phyloP scores from a whole-genome alignment of 2,113 vertebrate genomes.

The Tychaedon coryphoeus region DNA sequence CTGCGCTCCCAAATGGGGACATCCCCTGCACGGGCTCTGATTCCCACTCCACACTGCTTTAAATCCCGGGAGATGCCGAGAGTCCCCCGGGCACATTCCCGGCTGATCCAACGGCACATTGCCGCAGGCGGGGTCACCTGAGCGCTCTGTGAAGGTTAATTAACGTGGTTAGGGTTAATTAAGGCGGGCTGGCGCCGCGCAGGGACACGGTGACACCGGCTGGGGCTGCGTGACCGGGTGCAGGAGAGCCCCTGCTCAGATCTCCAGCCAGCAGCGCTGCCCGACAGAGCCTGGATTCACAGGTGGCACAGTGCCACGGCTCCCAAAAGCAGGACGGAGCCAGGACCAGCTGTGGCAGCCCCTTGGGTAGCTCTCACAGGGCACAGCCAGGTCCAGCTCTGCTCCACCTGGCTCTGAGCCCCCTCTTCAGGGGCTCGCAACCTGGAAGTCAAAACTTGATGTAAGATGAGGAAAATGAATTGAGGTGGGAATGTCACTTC shows the following conservation, averaged over 20 bases:
- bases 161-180: neutral
- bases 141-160: neutral
- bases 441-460: neutral
- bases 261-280: neutral
- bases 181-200: neutral
- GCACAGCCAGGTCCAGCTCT: neutral
- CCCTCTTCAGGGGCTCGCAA: neutral
- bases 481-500: neutral
- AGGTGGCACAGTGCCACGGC: rapidly evolving
- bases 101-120: neutral
- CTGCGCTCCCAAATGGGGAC: rapidly evolving
- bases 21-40: rapidly evolving
- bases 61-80: neutral
- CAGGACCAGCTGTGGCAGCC: neutral
- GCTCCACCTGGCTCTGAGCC: neutral
- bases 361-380: rapidly evolving
- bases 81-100: neutral
- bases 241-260: neutral
- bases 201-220: neutral
- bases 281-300: neutral
- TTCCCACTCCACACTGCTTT: neutral
- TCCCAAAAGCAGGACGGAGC: neutral
- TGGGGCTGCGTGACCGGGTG: neutral
- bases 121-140: rapidly evolving
- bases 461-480: neutral